Base-by-base conservation (phyloP, 1,140 invertebrate species). In the Papilio dardanus region DNA sequence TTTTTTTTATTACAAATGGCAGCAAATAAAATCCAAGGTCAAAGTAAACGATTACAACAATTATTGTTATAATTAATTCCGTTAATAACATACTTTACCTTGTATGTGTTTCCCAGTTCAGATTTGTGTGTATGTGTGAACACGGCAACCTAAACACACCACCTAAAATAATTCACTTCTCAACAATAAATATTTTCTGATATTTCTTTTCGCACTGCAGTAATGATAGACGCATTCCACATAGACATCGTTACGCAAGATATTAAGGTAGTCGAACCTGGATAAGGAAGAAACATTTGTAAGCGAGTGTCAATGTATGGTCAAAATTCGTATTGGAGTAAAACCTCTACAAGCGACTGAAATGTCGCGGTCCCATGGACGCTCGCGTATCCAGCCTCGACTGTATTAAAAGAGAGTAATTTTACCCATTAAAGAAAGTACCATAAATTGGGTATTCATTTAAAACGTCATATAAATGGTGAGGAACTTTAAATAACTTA, bases 21-120 rank as follows among this genome's bases (percentile, higher is more conserved):
- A 76, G 77, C 54, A 78, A 73, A 75, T 71, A 77, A 66, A 76
- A 75, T 77, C 67, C 74, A 78, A 76, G 68, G 75, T 28, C 77
- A 79, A 75, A 81, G 78, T 73, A 74, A 74, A 77, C 46, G 68
- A 76, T 77, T 74, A 76, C 65, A 37, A 69, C 74, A 74, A 77
- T 75, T 71, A 77, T 67, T 75, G 76, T 75, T 75, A 78, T 79
- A 79, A 79, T 81, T 79, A 77, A 78, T 77, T 82, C 69, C 73
- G 76, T 79, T 74, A 76, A 77, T 83, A 79, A 81, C 71, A 81
- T 84, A 83, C 77, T 77, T 86, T 87, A 87, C 86, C 84, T 87
- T 83, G 80, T 81, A 35, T 77, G 35, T 46, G 74, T 40, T 79
- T 77, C 76, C 74, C 75, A 8, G 74, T 77, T 76, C 77, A 71